These are phyloP conservation scores for Orthosia cruda DNA, from an alignment of 2,888 invertebrate genomes.

Conservation along the genomic window DNA sequence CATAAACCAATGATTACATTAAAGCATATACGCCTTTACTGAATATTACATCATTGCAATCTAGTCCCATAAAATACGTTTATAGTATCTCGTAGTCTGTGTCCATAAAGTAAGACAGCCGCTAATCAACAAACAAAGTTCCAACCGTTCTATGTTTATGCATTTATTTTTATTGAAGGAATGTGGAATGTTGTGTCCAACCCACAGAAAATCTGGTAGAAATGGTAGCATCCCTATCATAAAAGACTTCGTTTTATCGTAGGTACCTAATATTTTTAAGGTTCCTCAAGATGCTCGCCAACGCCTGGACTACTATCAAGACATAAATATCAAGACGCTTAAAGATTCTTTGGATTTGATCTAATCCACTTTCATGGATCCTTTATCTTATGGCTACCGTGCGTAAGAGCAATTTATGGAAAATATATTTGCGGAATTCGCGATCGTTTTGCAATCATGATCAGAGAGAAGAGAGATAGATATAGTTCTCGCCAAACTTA, in stretches of 20 bases:
- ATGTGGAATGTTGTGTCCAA: not conserved
- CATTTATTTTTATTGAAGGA: not conserved
- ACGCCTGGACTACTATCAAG: not conserved
- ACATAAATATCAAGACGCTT: not conserved
- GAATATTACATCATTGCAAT: constrained; percentile 56
- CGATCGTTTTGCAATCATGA: not conserved
- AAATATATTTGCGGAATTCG: not conserved
- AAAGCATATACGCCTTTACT: constrained; percentile 47
- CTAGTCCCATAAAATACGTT: not conserved
- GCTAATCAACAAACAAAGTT: not conserved
- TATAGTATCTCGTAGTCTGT: too few species aligned
- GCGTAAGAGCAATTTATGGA: not conserved
- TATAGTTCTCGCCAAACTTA: too few species aligned
- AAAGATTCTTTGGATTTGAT: not conserved
- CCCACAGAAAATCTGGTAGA: not conserved
- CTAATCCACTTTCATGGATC: not conserved
- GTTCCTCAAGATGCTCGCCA: not conserved
- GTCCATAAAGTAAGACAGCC: not conserved
- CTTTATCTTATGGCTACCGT: not conserved
- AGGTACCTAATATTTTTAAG: not conserved
- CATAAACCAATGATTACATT: constrained; percentile 51
- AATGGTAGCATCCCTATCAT: not conserved
- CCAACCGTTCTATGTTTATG: not conserved
- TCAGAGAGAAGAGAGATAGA: not conserved
- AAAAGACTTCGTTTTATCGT: not conserved